A percentile compares a stretch with the other conserved stretches of the same genome.
Conservation (phyloP, 2,113 vertebrate species). For the Hippoglossus stenolepis region DNA sequence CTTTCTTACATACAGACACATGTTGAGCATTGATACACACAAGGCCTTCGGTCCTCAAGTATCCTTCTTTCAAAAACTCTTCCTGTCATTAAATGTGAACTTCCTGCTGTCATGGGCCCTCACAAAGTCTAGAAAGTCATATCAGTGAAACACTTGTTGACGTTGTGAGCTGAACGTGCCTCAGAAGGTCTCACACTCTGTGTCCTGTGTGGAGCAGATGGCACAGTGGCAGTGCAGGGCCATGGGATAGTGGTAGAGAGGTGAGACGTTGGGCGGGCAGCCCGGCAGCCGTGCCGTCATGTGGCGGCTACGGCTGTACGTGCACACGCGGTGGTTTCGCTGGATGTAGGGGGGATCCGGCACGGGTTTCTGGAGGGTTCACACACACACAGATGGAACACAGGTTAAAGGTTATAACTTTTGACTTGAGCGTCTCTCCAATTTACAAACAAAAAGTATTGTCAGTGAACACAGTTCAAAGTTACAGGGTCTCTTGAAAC, state of each 20-base stretch:
- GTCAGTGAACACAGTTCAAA: too few species aligned
- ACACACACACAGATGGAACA: constrained; percentile 4
- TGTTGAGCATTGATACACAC: neutral
- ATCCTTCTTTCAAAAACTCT: too few species aligned
- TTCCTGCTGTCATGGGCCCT: neutral
- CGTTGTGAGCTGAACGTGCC: neutral
- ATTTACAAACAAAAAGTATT: neutral
- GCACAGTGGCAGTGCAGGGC: constrained; percentile 81
- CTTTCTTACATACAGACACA: neutral
- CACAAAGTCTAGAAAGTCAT: too few species aligned
- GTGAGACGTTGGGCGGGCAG: constrained; percentile 75
- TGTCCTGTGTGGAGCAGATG: constrained; percentile 79
- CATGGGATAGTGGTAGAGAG: constrained; percentile 82
- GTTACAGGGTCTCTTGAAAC: too few species aligned
- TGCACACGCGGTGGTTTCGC: constrained; percentile 80
- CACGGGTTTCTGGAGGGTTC: constrained; percentile 71
- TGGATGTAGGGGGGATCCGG: constrained; percentile 79
- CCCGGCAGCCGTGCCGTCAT: constrained; percentile 75
- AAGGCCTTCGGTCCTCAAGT: neutral
- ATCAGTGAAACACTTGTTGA: neutral
- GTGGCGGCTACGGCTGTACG: constrained; percentile 75
- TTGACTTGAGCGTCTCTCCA: neutral
- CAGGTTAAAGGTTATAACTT: neutral
- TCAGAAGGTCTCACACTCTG: constrained; percentile 83
- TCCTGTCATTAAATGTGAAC: too few species aligned